These are phyloP conservation scores for Ranitomeya imitator DNA, from an alignment of 2,113 vertebrate species.

Conservation along the genomic window DNA sequence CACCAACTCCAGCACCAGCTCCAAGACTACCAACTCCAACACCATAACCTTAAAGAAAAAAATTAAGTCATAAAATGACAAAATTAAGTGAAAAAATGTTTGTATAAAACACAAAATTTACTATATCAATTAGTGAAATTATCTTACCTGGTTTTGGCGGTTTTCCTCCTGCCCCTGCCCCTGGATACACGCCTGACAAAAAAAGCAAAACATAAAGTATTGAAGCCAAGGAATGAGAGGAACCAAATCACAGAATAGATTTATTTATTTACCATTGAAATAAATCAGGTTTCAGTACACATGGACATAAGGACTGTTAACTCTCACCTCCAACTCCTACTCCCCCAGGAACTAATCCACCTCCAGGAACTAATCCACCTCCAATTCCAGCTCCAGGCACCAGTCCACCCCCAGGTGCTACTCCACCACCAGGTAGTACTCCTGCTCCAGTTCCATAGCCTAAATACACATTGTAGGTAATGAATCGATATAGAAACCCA, in stretches of 20 bases:
- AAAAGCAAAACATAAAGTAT: neutral
- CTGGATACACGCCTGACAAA: conserved; percentile 18
- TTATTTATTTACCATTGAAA: neutral
- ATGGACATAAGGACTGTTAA: neutral
- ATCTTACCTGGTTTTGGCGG: conserved; percentile 44
- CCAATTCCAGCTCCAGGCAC: conserved; percentile 31
- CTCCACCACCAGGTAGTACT: neutral
- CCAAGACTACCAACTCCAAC: conserved; percentile 59
- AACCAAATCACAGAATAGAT: neutral
- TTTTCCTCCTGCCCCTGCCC: conserved; percentile 39
- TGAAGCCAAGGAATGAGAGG: neutral
- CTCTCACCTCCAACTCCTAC: conserved; percentile 20
- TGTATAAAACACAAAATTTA: no score
- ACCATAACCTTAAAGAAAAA: conserved; percentile 45
- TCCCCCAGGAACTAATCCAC: neutral
- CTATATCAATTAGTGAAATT: neutral
- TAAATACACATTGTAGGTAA: neutral
- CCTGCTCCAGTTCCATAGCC: conserved; percentile 41
- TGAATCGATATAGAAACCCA: neutral
- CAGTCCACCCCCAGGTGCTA: neutral
- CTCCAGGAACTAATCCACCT: conserved; percentile 19
- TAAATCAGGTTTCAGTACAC: neutral
- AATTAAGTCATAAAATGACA: neutral
- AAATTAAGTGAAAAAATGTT: no score
- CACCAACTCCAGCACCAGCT: conserved; percentile 59